A percentile compares a stretch with the other conserved stretches of the same genome.
Evolutionary conservation across 1,140 invertebrate genomes (phyloP).

Genomic region (Lasioglossum baleicum): DNA sequence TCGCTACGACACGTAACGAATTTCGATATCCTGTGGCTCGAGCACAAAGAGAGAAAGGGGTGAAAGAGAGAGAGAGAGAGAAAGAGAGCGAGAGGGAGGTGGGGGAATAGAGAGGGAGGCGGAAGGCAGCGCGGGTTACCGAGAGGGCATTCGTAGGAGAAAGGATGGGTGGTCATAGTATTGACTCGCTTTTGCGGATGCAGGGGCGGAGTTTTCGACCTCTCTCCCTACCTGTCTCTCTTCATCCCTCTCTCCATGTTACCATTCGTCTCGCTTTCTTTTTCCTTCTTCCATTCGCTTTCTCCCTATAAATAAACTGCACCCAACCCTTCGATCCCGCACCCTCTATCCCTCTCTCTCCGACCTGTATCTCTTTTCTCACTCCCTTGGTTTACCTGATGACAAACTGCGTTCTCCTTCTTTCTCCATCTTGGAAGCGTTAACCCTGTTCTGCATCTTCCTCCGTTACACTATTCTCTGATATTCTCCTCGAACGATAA

Average conservation of each 20-base stretch:
- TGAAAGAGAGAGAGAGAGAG: no score
- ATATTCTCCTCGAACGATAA: not conserved
- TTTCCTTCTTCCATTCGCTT: conserved; percentile 34
- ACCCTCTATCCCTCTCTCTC: not conserved
- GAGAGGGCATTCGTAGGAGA: conserved; percentile 38
- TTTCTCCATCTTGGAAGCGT: not conserved
- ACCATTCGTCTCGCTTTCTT: conserved; percentile 27
- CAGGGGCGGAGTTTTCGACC: conserved; percentile 78
- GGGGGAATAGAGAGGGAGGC: not conserved
- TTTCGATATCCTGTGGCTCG: conserved; percentile 56
- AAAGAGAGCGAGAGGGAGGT: no score
- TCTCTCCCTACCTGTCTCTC: conserved; percentile 42
- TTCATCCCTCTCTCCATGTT: not conserved
- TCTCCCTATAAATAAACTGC: conserved; percentile 41
- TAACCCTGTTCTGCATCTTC: not conserved
- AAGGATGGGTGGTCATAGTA: conserved; percentile 69
- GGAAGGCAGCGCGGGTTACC: conserved; percentile 49
- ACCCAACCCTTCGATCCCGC: not conserved
- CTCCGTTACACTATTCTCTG: not conserved
- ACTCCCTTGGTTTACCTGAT: not conserved
- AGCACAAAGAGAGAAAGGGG: conserved; percentile 31
- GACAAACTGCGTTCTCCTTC: not conserved
- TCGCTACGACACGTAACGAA: conserved; percentile 62
- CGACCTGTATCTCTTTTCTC: no score
- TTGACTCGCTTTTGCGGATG: conserved; percentile 76